Conservation (phyloP, 2,113 vertebrate genomes). For the Ptilorrhoa leucosticta region DNA sequence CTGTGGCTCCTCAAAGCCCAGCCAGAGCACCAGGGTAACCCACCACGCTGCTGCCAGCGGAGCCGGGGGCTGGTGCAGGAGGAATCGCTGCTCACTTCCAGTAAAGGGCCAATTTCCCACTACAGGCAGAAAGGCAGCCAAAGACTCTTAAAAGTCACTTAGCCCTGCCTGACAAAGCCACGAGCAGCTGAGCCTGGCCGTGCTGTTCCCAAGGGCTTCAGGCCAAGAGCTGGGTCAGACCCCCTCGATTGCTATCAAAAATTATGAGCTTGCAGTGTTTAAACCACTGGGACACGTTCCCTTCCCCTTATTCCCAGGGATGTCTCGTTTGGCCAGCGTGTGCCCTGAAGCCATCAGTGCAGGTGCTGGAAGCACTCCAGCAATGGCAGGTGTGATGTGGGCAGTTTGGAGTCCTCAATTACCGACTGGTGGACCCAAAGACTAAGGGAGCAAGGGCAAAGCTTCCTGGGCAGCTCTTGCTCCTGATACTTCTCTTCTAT, state of each 20-base stretch:
- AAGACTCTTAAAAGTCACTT: conserved; percentile 2
- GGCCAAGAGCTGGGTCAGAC: not conserved
- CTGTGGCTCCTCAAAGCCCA: not conserved
- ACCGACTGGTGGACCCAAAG: not conserved
- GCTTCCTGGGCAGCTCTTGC: not conserved
- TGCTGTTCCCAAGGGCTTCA: not conserved
- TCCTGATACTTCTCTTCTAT: not conserved
- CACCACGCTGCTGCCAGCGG: not conserved
- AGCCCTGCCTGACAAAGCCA: not conserved
- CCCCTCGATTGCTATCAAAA: rapidly evolving
- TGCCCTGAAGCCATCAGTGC: not conserved
- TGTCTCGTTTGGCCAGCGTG: rapidly evolving
- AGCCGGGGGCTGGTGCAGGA: not conserved
- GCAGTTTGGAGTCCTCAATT: too few relatives aligned
- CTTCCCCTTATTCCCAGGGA: not conserved
- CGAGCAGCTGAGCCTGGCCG: not conserved
- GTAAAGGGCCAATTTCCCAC: conserved; percentile 14
- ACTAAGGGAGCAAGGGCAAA: not conserved
- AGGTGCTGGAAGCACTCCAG: not conserved
- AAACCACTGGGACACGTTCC: rapidly evolving
- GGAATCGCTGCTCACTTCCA: conserved; percentile 1
- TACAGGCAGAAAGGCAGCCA: conserved; percentile 27
- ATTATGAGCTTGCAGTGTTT: not conserved
- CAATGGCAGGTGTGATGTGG: not conserved
- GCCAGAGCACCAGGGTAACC: not conserved